Evolutionary conservation across 2,797 vertebrate species (phyloP), one percentile per base, ranked within the genome.

Genomic region (Merluccius polli): DNA sequence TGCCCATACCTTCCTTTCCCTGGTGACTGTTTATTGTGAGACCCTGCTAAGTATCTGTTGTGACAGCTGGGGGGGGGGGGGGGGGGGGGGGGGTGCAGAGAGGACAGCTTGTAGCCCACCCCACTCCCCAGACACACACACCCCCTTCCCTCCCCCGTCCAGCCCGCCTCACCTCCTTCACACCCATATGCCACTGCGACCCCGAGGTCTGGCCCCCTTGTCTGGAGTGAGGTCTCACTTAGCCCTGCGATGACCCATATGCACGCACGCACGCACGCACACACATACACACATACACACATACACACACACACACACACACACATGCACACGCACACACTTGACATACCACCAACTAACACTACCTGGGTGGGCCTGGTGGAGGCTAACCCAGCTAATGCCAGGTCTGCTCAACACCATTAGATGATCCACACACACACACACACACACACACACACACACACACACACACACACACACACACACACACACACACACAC

Each of bases 1-100:
- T 85, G 84, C 78, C 80, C 78, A 79, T 31, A 36, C 67, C 27
- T 6, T 59, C 30, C 27, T 21, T 79, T 90, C 91, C 89, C 90
- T 82, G 74, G 85, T 87, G 89, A 84, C 85, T 88, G 87, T 92
- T 94, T 91, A 91, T 87, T 80, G 83, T 87, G 90, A 91, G 87
- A 82, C 18, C 84, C 89, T 90, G 89, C 83, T 92, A 91, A 93
- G 90, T 92, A 91, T 93, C 89, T 93, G 92, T 93, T 93, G 91
- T 93, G 93, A 93, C 90, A 94, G 91, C 88, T 84, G 83, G 84
- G 77, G 84, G 85, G 90, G 92, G 89, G 83, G 38, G 75, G 91
- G 88, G 85, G 90, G 92, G 89, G 83, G 35, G 74, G 91, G 88
- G 91, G 88, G 83, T 79, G 36, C 63, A 8, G 81, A 79, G 81